Base-by-base conservation (phyloP, 1,140 invertebrate genomes). In the Aplysia californica region DNA sequence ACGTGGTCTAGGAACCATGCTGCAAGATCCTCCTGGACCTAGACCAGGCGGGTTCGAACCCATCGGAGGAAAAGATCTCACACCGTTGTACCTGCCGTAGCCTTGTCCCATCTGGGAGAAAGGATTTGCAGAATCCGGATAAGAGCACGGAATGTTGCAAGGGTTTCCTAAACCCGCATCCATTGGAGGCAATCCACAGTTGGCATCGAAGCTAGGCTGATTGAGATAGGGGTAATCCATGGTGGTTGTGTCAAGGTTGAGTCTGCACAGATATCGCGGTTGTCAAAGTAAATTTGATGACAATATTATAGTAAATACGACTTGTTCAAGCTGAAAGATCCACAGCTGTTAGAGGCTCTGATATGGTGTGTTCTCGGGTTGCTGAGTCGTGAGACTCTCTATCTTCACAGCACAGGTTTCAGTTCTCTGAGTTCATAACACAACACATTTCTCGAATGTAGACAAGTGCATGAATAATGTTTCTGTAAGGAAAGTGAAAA, bases 81-180 rank as follows among this genome's bases (percentile, higher is more conserved):
- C 86, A 61, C 83, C 84, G 70, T 87, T 87, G 78, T 87, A 87
- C 23, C 72, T 3, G 4, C 86, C 80, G 77, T 87, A 87, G 72
- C 83, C 83, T 59, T 85, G 84, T 69, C 94, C 94, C 94, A 96
- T 95, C 91, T 96, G 95, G 58, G 94, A 94, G 89, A 95, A 96
- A 18, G 94, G 95, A n/a, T 75, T 75, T 33, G 94, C 94, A 78
- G 95, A 91, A 88, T 96, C 95, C 33, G 94, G 94, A 89, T 96
- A 96, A 6, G 94, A 93, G 87, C 94, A 94, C 44, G 94, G 93
- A 91, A 94, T 93, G 64, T 86, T 89, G 67, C 89, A 90, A 23
- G 58, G 72, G 33, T 75, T 75, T 10, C 72, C 72, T 5, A 75
- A n/a, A 2, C 72, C 72, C 20, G 56, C 5, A 35, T 75, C 72